Evolutionary conservation across 2,888 invertebrate genomes (phyloP).

Genomic region (Andrena flavipes): DNA sequence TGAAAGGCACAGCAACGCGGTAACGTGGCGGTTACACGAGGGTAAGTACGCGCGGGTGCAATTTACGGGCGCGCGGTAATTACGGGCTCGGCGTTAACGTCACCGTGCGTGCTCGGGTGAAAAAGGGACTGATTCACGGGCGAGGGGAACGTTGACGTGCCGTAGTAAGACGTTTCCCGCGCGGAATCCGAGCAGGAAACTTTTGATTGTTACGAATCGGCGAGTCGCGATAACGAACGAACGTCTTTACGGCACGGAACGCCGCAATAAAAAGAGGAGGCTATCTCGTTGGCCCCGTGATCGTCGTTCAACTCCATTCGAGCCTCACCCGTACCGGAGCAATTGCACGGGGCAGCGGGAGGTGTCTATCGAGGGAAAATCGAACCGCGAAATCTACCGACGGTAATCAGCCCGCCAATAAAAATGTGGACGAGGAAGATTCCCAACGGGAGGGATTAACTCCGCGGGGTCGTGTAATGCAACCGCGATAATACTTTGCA

Average conservation of each 20-base stretch:
- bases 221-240: slow-evolving; percentile 1
- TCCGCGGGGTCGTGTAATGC: slow-evolving; percentile 6
- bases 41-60: neutral
- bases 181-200: slow-evolving; percentile 5
- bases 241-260: slow-evolving; percentile 17
- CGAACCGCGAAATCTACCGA: neutral
- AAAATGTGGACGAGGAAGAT: slow-evolving; percentile 3
- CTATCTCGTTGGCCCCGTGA: neutral
- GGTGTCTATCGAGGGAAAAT: neutral
- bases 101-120: neutral
- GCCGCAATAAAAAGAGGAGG: slow-evolving; percentile 7
- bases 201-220: slow-evolving; percentile 32
- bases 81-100: slow-evolving; percentile 1
- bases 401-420: neutral
- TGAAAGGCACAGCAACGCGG: slow-evolving; percentile 18
- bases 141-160: neutral
- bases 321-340: neutral
- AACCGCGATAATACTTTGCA: slow-evolving; percentile 45
- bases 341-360: neutral
- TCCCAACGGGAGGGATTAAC: neutral
- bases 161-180: neutral
- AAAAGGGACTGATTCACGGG: neutral
- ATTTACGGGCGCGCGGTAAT: slow-evolving; percentile 38
- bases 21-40: neutral
- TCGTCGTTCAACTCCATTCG: neutral